A percentile compares a stretch with the other conserved stretches of the same genome.
Conservation (phyloP, 2,113 vertebrate species). For the Aramus guarauna region DNA sequence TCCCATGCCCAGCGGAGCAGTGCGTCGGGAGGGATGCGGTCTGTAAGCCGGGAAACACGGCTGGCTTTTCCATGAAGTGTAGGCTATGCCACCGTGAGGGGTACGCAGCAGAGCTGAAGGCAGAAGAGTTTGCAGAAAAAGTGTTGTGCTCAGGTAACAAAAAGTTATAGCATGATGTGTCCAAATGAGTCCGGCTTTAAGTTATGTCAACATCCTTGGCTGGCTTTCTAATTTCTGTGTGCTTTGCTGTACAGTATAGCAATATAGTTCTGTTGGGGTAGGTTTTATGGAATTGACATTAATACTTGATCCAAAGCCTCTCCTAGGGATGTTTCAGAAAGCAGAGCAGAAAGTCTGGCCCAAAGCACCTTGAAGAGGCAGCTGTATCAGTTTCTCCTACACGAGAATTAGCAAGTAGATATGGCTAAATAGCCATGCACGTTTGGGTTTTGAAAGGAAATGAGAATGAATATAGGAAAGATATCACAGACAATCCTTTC, state of each 20-base stretch:
- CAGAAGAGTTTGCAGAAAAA: neutral
- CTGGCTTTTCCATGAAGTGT: neutral
- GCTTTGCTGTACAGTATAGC: neutral
- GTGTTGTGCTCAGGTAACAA: neutral
- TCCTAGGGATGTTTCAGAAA: neutral
- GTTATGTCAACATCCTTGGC: accelerated
- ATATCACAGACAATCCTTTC: neutral
- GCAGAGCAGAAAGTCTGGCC: neutral
- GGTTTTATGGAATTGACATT: neutral
- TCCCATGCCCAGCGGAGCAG: accelerated
- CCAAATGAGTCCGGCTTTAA: neutral
- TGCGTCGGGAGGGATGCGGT: accelerated
- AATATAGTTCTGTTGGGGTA: neutral
- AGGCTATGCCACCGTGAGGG: accelerated
- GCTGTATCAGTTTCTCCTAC: neutral
- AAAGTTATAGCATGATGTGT: neutral
- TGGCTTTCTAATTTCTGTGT: neutral
- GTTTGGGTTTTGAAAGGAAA: neutral
- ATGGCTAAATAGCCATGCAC: neutral
- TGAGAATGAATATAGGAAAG: neutral
- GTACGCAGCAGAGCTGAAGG: neutral
- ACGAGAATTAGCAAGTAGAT: neutral
- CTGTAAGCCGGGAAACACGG: neutral
- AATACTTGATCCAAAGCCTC: neutral
- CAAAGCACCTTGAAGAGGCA: neutral